Percentiles rank a stretch among this genome's conserved stretches.
Evolutionary conservation across 2,797 vertebrate genomes (phyloP).

Genomic region (Echeneis naucrates): DNA sequence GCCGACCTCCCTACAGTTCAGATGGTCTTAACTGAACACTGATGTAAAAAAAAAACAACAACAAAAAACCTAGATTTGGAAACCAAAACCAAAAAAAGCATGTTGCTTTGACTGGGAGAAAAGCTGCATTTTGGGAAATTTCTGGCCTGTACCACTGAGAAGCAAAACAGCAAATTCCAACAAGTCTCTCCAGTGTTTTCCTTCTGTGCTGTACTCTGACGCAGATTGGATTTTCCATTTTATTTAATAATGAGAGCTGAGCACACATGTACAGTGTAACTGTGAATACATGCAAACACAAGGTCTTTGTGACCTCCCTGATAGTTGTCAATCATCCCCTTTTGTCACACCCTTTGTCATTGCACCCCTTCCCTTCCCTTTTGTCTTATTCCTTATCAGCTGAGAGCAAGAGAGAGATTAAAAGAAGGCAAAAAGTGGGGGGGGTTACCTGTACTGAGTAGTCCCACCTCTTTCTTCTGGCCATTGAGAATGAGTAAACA

Average conservation of each 20-base stretch:
- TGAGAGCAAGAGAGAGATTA: constrained; percentile 49
- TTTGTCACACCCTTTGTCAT: constrained; percentile 60
- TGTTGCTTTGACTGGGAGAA: neutral
- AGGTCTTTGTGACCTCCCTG: constrained; percentile 36
- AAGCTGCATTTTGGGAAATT: neutral
- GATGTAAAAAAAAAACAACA: too few species aligned
- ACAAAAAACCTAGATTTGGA: neutral
- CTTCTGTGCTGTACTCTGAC: neutral
- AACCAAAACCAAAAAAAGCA: neutral
- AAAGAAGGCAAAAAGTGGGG: constrained; percentile 59
- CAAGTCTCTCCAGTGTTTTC: neutral
- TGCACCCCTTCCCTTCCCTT: constrained; percentile 53
- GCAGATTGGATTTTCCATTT: neutral
- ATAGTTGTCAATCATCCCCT: constrained; percentile 59
- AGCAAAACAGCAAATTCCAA: neutral
- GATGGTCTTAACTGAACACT: neutral
- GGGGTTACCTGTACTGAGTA: constrained; percentile 69
- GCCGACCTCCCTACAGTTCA: neutral
- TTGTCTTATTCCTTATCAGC: constrained; percentile 73
- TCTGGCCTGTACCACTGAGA: neutral
- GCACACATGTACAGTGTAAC: neutral
- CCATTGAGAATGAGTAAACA: constrained; percentile 82
- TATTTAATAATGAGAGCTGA: neutral
- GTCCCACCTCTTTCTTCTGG: constrained; percentile 80
- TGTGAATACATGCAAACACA: constrained; percentile 14